Percentiles rank a stretch among this genome's conserved stretches.
Evolutionary conservation across 2,888 invertebrate species (phyloP).

Genomic region (Napeogenes inachia): DNA sequence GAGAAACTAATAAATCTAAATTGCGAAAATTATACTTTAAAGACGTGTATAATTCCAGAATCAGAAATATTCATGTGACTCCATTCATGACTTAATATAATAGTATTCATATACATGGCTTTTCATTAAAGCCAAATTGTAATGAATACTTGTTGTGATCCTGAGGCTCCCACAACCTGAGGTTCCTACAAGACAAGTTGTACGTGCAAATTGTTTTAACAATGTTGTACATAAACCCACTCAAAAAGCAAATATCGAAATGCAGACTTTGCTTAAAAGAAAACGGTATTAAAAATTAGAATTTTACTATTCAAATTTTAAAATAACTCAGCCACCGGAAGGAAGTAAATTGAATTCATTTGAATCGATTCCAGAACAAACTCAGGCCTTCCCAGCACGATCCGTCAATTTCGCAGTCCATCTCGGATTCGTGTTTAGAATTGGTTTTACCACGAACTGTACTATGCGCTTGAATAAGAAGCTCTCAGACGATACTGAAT

Average conservation of each 20-base stretch:
- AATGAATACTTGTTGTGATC: not conserved
- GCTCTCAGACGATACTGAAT: constrained; percentile 15
- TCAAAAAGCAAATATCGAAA: too few species aligned
- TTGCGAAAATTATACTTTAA: constrained; percentile 20
- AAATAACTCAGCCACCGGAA: not conserved
- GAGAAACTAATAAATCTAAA: constrained; percentile 24
- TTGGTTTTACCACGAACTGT: constrained; percentile 35
- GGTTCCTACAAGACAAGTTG: too few species aligned
- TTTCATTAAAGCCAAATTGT: not conserved
- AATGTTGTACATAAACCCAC: too few species aligned
- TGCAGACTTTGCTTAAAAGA: not conserved
- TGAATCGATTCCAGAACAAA: constrained; percentile 32
- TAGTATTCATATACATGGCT: not conserved
- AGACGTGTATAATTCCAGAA: not conserved
- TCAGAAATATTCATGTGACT: not conserved
- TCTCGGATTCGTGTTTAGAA: constrained; percentile 40
- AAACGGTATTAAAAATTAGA: constrained; percentile 1
- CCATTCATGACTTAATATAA: not conserved
- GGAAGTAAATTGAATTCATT: constrained; percentile 23
- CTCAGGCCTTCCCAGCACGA: constrained; percentile 31
- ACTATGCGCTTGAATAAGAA: constrained; percentile 22
- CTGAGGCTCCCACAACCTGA: not conserved
- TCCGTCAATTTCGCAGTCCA: constrained; percentile 37
- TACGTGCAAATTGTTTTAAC: too few species aligned
- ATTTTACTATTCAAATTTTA: constrained; percentile 10